Evolutionary conservation across 2,888 invertebrate genomes (phyloP).

Genomic region (Candidula unifasciata): DNA sequence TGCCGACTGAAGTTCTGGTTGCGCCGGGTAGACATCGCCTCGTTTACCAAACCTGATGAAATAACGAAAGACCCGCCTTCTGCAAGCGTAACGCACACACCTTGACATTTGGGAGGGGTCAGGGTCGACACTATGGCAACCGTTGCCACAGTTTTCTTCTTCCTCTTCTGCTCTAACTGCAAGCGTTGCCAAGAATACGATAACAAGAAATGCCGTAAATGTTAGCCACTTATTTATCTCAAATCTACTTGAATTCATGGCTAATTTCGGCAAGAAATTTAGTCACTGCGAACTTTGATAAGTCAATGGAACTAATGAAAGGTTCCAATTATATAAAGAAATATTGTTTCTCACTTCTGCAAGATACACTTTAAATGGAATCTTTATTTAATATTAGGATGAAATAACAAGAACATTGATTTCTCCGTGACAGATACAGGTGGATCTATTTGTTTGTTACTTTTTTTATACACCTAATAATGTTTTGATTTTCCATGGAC

Average conservation of each 20-base stretch:
- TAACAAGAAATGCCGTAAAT: not conserved
- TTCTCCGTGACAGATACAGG: too few species aligned
- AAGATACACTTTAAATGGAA: too few species aligned
- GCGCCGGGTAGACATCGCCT: not conserved
- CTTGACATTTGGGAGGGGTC: slow-evolving; percentile 30
- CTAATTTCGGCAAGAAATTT: too few species aligned
- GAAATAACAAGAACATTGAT: too few species aligned
- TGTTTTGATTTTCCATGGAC: too few species aligned
- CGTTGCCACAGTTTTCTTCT: slow-evolving; percentile 31
- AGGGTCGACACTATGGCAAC: slow-evolving; percentile 5
- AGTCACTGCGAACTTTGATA: too few species aligned
- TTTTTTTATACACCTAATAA: too few species aligned
- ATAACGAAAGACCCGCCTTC: slow-evolving; percentile 39
- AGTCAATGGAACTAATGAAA: too few species aligned
- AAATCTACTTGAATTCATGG: not conserved
- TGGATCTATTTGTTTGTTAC: too few species aligned
- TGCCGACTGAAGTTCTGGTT: not conserved
- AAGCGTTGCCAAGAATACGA: not conserved
- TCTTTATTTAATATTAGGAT: too few species aligned
- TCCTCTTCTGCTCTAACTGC: slow-evolving; percentile 4
- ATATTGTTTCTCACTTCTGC: too few species aligned
- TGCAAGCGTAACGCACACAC: slow-evolving; percentile 32
- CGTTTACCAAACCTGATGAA: slow-evolving; percentile 40
- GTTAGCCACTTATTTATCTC: not conserved
- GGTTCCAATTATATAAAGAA: too few species aligned